These are phyloP conservation scores for Tetramorium alpestre DNA, from an alignment of 1,140 invertebrate genomes.

Conservation along the genomic window DNA sequence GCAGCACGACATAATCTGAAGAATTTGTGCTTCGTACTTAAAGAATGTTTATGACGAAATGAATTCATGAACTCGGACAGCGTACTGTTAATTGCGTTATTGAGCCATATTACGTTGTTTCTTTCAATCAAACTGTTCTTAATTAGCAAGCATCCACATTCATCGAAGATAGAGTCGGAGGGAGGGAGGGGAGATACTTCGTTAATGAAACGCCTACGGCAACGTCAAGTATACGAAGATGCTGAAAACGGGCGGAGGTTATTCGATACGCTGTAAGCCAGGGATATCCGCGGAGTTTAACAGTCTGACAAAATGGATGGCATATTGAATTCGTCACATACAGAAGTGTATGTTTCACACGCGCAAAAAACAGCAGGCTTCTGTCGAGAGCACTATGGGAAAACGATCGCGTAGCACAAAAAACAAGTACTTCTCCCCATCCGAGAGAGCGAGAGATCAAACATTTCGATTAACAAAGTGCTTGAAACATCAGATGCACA, in stretches of 20 bases:
- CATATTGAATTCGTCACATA: slow-evolving; percentile 58
- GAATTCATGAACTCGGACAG: background rate
- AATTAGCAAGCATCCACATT: slow-evolving; percentile 53
- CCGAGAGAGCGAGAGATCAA: slow-evolving; percentile 49
- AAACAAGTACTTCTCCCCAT: slow-evolving; percentile 17
- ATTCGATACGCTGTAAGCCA: slow-evolving; percentile 39
- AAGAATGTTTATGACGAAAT: background rate
- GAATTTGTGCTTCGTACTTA: background rate
- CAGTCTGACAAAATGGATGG: slow-evolving; percentile 47
- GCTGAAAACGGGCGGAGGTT: slow-evolving; percentile 16
- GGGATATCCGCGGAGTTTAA: slow-evolving; percentile 27
- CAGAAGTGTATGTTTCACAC: slow-evolving; percentile 38
- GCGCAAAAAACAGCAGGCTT: slow-evolving; percentile 45
- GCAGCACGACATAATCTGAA: background rate
- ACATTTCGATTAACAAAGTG: slow-evolving; percentile 60
- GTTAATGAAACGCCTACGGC: slow-evolving; percentile 49
- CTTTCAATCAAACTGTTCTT: slow-evolving; percentile 29
- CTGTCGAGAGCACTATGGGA: slow-evolving; percentile 46
- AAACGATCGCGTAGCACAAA: slow-evolving; percentile 52
- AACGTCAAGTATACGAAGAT: slow-evolving; percentile 35
- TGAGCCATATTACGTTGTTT: slow-evolving; percentile 19
- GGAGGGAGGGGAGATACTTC: background rate
- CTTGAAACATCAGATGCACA: slow-evolving; percentile 56
- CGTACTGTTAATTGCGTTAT: slow-evolving; percentile 1
- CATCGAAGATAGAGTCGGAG: background rate